phyloP scores from a whole-genome alignment of 1,140 invertebrate species.

The Cydia fagiglandana region DNA sequence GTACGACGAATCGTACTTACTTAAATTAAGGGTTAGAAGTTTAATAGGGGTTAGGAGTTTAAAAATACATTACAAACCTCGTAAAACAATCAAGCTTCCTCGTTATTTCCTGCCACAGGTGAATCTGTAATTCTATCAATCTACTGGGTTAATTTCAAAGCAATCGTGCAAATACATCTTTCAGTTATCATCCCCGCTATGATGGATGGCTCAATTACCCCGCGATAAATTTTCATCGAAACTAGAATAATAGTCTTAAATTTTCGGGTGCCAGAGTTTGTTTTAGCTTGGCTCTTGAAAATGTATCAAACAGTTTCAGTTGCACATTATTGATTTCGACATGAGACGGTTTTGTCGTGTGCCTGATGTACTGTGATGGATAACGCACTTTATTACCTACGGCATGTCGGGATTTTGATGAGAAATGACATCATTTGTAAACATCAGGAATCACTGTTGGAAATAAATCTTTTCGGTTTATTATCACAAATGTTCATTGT shows the following conservation, averaged over 20 bases:
- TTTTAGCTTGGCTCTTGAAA: not conserved
- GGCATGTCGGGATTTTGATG: not conserved
- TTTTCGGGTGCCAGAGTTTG: not conserved
- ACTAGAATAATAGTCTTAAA: not conserved
- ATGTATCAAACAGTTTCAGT: constrained; percentile 22
- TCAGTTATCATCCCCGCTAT: constrained; percentile 26
- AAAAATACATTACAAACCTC: too few relatives aligned
- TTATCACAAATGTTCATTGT: not conserved
- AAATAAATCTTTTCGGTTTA: not conserved
- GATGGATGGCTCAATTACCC: constrained; percentile 29
- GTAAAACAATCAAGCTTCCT: not conserved
- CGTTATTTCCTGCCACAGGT: not conserved
- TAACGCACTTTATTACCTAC: constrained; percentile 24
- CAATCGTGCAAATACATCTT: constrained; percentile 32
- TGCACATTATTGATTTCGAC: constrained; percentile 31
- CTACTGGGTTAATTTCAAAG: constrained; percentile 17
- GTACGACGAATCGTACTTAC: too few relatives aligned
- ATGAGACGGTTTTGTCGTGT: constrained; percentile 26
- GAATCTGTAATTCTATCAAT: not conserved
- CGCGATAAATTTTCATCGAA: not conserved
- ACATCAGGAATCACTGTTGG: not conserved
- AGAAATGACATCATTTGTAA: not conserved
- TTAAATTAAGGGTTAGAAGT: too few relatives aligned
- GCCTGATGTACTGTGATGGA: constrained; percentile 26
- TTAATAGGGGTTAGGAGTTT: too few relatives aligned